These are phyloP conservation scores for Chalcis sispes DNA, from an alignment of 2,888 invertebrate species.

Conservation along the genomic window DNA sequence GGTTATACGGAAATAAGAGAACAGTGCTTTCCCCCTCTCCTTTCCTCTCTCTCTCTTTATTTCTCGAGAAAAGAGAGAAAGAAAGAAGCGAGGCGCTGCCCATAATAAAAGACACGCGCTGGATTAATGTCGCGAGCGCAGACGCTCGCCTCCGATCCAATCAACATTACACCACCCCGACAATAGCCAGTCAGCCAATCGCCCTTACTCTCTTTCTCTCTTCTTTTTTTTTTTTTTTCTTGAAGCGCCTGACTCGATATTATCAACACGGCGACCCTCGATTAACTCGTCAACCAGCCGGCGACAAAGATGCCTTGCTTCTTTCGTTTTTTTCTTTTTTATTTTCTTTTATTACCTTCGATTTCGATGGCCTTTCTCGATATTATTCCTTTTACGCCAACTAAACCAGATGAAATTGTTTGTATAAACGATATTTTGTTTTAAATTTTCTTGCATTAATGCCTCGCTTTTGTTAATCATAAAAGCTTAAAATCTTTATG, in stretches of 20 bases:
- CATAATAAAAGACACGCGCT: slow-evolving; percentile 75
- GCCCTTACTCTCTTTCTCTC: slow-evolving; percentile 47
- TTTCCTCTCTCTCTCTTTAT: background rate
- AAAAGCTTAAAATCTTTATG: too few relatives aligned
- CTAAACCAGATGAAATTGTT: too few relatives aligned
- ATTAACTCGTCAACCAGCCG: slow-evolving; percentile 61
- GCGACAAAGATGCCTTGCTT: background rate
- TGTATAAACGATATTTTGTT: too few relatives aligned
- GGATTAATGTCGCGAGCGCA: slow-evolving; percentile 72
- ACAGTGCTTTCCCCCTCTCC: background rate
- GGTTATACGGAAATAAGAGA: slow-evolving; percentile 21
- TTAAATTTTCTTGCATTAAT: too few relatives aligned
- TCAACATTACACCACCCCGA: slow-evolving; percentile 75
- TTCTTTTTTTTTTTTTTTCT: slow-evolving; percentile 20
- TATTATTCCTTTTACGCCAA: too few relatives aligned
- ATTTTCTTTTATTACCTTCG: background rate
- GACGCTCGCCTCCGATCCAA: slow-evolving; percentile 74
- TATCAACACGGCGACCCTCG: slow-evolving; percentile 64
- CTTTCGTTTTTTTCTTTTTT: slow-evolving; percentile 9
- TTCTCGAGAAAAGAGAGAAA: slow-evolving; percentile 1
- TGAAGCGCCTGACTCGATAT: slow-evolving; percentile 61
- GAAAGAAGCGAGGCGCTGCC: slow-evolving; percentile 53
- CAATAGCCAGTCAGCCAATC: slow-evolving; percentile 75
- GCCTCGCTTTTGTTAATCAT: too few relatives aligned
- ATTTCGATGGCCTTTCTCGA: background rate